Evolutionary conservation across 2,888 invertebrate species (phyloP).

Genomic region (Hypsopygia costalis): DNA sequence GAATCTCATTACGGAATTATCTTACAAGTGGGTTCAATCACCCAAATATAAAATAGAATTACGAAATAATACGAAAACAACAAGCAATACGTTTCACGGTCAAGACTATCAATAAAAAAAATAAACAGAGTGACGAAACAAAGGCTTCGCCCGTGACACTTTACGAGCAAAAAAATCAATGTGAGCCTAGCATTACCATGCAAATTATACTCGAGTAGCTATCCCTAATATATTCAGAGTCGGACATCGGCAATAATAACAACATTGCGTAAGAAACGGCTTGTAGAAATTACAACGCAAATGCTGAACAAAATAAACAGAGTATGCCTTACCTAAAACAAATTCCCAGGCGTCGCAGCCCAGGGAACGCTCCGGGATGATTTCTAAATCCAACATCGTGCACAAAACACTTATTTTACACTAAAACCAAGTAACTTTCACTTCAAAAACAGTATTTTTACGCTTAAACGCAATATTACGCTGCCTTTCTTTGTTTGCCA

Average conservation of each 20-base stretch:
- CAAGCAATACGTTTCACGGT: slow-evolving; percentile 63
- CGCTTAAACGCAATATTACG: slow-evolving; percentile 67
- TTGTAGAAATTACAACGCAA: slow-evolving; percentile 73
- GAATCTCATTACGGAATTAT: no score
- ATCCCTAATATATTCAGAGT: slow-evolving; percentile 12
- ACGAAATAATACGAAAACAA: slow-evolving; percentile 51
- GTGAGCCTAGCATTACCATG: slow-evolving; percentile 21
- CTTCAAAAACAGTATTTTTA: slow-evolving; percentile 59
- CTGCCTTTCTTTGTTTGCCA: slow-evolving; percentile 80
- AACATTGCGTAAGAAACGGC: slow-evolving; percentile 68
- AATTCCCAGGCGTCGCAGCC: slow-evolving; percentile 99
- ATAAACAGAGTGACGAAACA: slow-evolving; percentile 62
- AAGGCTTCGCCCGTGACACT: slow-evolving; percentile 56
- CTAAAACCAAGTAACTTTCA: slow-evolving; percentile 78
- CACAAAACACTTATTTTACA: slow-evolving; percentile 89
- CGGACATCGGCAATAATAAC: slow-evolving; percentile 28
- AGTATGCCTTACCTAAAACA: slow-evolving; percentile 85
- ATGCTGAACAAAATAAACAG: slow-evolving; percentile 32
- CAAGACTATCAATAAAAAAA: slow-evolving; percentile 66
- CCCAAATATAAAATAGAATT: slow-evolving; percentile 7
- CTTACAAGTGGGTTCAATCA: background rate
- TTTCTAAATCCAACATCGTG: slow-evolving; percentile 97
- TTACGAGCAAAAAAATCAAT: slow-evolving; percentile 62
- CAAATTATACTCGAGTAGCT: slow-evolving; percentile 11
- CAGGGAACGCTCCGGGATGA: slow-evolving; percentile 96